Base-by-base conservation (phyloP, 2,797 vertebrate species). In the Mormyrops boulengeri region DNA sequence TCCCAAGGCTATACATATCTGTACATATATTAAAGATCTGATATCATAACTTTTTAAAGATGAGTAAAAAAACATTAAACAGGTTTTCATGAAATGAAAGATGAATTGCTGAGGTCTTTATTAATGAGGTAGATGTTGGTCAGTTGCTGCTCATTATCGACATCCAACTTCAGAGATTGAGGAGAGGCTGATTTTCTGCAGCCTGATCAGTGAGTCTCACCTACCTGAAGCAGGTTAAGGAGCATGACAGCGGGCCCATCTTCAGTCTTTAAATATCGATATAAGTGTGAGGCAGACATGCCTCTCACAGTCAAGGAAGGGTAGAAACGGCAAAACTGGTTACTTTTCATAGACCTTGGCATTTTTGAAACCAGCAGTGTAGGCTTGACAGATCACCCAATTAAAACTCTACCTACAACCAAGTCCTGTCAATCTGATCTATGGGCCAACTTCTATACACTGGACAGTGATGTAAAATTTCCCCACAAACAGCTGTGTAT, bases 181-280 rank as follows among this genome's bases (percentile, higher is more conserved):
- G 92, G 92, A 92, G 91, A 55, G 89, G 90, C 90, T 66, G 88
- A 85, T 86, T 92, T 90, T 84, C 47, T 49, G 22, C 88, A 41
- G 88, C 30, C 88, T 38, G 26, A 53, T 94, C 92, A 91, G 93
- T 93, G 93, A 92, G 69, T 91, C 92, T 94, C 94, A 94, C 95
- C 93, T 95, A 95, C 94, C 22, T 38, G 26, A 53, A 92, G 92
- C 95, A 93, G 95, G 94, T 93, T 82, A 55, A 49, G 93, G 93
- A 91, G 91, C 93, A 94, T 92, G 91, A 91, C 90, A 91, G 93
- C 93, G 94, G 92, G 91, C 92, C 90, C 93, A 92, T 90, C 93
- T 91, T 47, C 91, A 84, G 95, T 96, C 95, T 96, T 96, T 95
- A 95, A 95, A 95, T 95, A 96, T 96, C 90, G 95, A 96, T 95